Evolutionary conservation across 2,113 vertebrate genomes (phyloP), one percentile per base, ranked within the genome.

Genomic region (Leptodactylus fuscus): DNA sequence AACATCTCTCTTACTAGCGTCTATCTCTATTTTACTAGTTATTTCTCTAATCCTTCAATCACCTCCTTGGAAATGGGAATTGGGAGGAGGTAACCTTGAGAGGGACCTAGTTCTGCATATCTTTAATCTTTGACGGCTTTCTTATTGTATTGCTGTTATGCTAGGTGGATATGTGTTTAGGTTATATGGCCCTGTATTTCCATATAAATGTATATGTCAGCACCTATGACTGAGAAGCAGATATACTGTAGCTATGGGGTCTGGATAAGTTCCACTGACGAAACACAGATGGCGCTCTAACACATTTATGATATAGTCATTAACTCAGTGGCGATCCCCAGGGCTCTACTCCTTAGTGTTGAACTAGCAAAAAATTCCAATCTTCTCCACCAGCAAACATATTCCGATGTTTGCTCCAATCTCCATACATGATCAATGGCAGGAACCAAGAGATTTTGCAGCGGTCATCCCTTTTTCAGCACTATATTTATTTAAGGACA

Each of bases 41-140:
- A 41, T 62, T 79, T 58, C 18, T 44, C 10, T 79, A 79, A 79
- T 41, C 53, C 77, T 55, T 79, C 53, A 79, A 79, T 62, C 51
- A 41, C 53, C 12, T 62, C 32, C 60, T 41, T 27, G n/a, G 55
- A 60, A 36, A 60, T 60, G 15, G 12, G 34, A 38, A 79, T 79
- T 58, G 18, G 77, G 36, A 60, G 20, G 32, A 24, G 36, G 77
- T 41, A 5, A 60, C 77, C 22, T 41, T 79, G 34, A n/a, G 5
- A 24, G 49, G 76, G 20, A 58, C 32, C 51, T 41, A 22, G 11
- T 38, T 58, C 51, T 15, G 76, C 32, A 79, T n/a, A 78, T 79
- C 12, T 58, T 79, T 69, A 32, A 79, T 22, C 10, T 38, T 38
- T 38, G n/a, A 55, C 32, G 73, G 27, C 9, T 4, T 44, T 76